phyloP scores from a whole-genome alignment of 1,140 invertebrate species.

The Drosophila chauvacae region DNA sequence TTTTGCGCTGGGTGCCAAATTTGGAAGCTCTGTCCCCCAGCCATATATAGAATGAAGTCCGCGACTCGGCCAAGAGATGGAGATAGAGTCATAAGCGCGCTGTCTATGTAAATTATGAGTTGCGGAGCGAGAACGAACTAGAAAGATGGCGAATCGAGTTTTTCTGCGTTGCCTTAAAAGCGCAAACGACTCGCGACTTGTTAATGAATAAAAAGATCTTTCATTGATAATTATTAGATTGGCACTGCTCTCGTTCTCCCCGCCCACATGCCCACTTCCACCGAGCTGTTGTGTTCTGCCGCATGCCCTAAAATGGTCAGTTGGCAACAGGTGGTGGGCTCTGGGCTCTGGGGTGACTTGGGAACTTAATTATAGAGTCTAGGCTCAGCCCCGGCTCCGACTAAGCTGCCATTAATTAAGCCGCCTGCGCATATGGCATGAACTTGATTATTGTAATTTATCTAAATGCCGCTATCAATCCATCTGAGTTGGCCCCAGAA shows the following conservation, averaged over 20 bases:
- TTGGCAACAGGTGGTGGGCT: slow-evolving; percentile 19
- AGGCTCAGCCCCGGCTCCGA: slow-evolving; percentile 2
- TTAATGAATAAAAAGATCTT: slow-evolving; percentile 80
- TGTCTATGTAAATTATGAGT: slow-evolving; percentile 75
- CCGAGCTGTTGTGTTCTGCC: slow-evolving; percentile 16
- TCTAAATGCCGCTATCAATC: slow-evolving; percentile 72
- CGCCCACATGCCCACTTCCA: slow-evolving; percentile 29
- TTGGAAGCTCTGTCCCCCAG: slow-evolving; percentile 56
- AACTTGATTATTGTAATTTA: slow-evolving; percentile 78
- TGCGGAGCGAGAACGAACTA: slow-evolving; percentile 46
- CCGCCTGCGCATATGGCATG: slow-evolving; percentile 73
- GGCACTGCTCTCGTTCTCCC: slow-evolving; percentile 43
- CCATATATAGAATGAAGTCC: slow-evolving; percentile 56
- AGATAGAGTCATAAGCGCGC: slow-evolving; percentile 64
- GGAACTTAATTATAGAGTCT: slow-evolving; percentile 62
- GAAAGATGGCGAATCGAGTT: slow-evolving; percentile 36
- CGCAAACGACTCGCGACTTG: slow-evolving; percentile 56
- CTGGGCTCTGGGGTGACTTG: slow-evolving; percentile 16
- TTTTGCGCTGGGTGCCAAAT: slow-evolving; percentile 58
- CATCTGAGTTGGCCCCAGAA: slow-evolving; percentile 22
- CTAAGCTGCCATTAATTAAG: slow-evolving; percentile 74
- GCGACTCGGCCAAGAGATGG: slow-evolving; percentile 51
- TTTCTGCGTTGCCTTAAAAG: slow-evolving; percentile 65
- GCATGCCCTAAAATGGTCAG: slow-evolving; percentile 73
- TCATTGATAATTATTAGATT: slow-evolving; percentile 81